These are phyloP conservation scores for Paramormyrops hopkinsi DNA, from an alignment of 2,797 vertebrate genomes.

Conservation along the genomic window DNA sequence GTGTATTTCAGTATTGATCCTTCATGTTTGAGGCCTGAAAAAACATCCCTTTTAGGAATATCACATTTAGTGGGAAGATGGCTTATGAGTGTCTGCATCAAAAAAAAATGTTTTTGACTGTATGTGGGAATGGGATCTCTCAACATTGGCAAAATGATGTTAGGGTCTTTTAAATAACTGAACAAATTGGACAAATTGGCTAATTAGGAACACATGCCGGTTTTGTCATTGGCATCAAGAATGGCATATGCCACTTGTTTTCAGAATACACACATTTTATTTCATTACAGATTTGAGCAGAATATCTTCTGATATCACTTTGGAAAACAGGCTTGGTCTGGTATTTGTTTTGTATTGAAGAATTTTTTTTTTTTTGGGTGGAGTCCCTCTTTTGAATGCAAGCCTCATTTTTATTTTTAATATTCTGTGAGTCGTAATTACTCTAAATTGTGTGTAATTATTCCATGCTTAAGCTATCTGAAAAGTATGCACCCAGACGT, in stretches of 20 bases:
- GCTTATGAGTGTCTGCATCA: not conserved
- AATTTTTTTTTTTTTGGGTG: not conserved
- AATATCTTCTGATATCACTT: not conserved
- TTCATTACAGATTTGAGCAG: not conserved
- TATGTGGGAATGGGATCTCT: not conserved
- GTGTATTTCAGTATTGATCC: not conserved
- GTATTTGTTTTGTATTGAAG: not conserved
- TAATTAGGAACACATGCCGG: not conserved
- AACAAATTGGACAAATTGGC: not conserved
- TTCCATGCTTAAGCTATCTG: not conserved
- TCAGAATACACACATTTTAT: not conserved
- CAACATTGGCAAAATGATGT: not conserved
- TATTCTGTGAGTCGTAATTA: not conserved
- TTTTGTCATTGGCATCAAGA: not conserved
- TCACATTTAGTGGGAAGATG: not conserved
- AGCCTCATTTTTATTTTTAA: conserved; percentile 1
- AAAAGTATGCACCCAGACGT: not conserved
- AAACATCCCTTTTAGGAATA: not conserved
- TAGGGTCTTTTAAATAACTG: not conserved
- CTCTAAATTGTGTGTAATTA: not conserved
- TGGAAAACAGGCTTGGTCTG: conserved; percentile 2
- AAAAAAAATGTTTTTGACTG: not conserved
- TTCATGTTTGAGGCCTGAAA: not conserved
- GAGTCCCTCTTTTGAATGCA: not conserved
- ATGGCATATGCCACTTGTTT: not conserved